Percentiles rank a stretch among this genome's conserved stretches.
Conservation (phyloP, 2,797 vertebrate species). For the Anisognathus igniventris region DNA sequence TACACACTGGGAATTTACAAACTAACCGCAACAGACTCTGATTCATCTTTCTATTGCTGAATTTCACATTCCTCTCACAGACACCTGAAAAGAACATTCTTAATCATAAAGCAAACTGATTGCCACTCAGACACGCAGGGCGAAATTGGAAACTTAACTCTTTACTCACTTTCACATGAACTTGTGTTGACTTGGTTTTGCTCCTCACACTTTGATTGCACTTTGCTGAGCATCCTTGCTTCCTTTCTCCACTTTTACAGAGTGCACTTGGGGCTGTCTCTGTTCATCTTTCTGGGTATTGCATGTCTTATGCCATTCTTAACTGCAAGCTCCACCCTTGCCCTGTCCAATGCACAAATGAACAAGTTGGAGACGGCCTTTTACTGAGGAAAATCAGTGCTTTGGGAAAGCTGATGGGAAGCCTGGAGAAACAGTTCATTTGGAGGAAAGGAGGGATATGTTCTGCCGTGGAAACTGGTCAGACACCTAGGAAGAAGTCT, state of each 20-base stretch:
- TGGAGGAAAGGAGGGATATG: not conserved
- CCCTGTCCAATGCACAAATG: not conserved
- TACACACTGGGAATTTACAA: conserved; percentile 49
- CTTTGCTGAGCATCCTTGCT: not conserved
- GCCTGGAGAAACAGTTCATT: not conserved
- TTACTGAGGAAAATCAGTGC: not conserved
- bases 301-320: not conserved
- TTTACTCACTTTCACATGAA: not conserved
- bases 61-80: conserved; percentile 37
- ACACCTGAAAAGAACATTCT: conserved; percentile 64
- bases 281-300: not conserved
- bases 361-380: not conserved
- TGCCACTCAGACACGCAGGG: not conserved
- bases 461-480: not conserved
- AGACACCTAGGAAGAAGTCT: not conserved
- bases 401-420: not conserved
- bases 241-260: not conserved
- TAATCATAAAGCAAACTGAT: conserved; percentile 15
- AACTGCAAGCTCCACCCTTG: not conserved
- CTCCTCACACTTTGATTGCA: not conserved
- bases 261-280: not conserved
- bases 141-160: not conserved
- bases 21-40: conserved; percentile 58
- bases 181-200: not conserved
- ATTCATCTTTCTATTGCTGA: conserved; percentile 60